These are phyloP conservation scores for Oreonectes daqikongensis DNA, from an alignment of 2,797 vertebrate genomes.

Conservation along the genomic window DNA sequence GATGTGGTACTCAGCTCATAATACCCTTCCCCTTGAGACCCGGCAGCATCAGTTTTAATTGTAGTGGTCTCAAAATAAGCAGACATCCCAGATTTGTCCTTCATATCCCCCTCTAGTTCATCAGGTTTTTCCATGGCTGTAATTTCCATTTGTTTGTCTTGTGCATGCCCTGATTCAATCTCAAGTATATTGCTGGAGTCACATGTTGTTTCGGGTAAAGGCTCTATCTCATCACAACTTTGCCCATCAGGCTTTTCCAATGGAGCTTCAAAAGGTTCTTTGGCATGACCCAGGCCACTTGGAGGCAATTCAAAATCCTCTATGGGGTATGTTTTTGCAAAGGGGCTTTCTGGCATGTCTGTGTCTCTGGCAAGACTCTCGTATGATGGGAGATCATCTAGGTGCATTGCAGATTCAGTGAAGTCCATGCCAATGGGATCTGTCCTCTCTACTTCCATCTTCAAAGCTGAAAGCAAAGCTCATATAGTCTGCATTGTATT, in stretches of 20 bases:
- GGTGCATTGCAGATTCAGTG: conserved; percentile 79
- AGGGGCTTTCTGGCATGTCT: conserved; percentile 73
- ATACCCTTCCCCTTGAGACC: conserved; percentile 85
- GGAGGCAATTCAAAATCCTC: conserved; percentile 65
- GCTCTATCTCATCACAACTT: conserved; percentile 76
- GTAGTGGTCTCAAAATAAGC: conserved; percentile 98
- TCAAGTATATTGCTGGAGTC: conserved; percentile 66
- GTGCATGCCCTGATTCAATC: conserved; percentile 41
- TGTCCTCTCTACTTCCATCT: conserved; percentile 89
- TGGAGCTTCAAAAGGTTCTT: conserved; percentile 66
- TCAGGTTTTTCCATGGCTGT: conserved; percentile 48
- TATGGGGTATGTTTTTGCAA: conserved; percentile 69
- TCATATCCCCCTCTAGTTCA: conserved; percentile 48
- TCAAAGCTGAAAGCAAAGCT: conserved; percentile 98
- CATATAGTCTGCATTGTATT: conserved; percentile 87
- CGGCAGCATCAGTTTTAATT: conserved; percentile 80
- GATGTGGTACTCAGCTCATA: conserved; percentile 92
- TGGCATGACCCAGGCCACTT: conserved; percentile 71
- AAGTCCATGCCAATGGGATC: conserved; percentile 82
- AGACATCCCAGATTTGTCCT: conserved; percentile 94
- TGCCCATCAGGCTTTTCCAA: conserved; percentile 67
- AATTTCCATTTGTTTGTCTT: conserved; percentile 46
- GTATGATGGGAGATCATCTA: conserved; percentile 82
- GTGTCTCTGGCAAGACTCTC: conserved; percentile 81
- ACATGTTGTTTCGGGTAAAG: conserved; percentile 72